These are phyloP conservation scores for Pluvialis apricaria DNA, from an alignment of 2,113 vertebrate species.

Conservation along the genomic window DNA sequence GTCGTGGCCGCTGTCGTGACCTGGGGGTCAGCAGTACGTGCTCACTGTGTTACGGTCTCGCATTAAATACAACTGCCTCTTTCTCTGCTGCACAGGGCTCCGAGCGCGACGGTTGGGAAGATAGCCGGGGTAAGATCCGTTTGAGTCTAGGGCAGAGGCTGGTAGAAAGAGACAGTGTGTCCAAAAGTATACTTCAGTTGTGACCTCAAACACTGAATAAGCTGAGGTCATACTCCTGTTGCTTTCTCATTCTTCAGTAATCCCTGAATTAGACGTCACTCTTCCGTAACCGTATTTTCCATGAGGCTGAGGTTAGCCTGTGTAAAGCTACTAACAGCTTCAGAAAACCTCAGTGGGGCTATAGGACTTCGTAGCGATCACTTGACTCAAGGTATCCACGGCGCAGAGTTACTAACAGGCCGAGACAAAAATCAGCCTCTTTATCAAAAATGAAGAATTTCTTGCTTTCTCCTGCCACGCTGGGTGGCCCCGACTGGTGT, in stretches of 20 bases:
- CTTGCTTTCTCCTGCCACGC: background rate
- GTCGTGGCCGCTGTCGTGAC: rapidly evolving
- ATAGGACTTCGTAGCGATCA: background rate
- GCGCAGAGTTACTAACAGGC: background rate
- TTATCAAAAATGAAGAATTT: background rate
- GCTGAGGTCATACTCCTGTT: background rate
- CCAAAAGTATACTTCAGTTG: background rate
- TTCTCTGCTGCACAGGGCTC: background rate
- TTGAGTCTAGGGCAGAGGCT: too few relatives aligned
- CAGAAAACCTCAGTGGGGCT: background rate
- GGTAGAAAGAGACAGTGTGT: background rate
- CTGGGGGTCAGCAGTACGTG: rapidly evolving
- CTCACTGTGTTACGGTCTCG: background rate
- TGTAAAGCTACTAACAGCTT: background rate
- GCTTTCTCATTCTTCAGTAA: background rate
- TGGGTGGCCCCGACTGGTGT: too few relatives aligned
- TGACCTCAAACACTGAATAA: rapidly evolving
- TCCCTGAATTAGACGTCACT: rapidly evolving
- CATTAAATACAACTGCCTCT: too few relatives aligned
- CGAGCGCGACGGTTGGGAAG: rapidly evolving
- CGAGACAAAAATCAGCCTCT: background rate
- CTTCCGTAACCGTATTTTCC: background rate
- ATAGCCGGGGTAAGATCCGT: rapidly evolving
- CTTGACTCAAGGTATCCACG: background rate
- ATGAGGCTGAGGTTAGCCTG: background rate